Base-by-base conservation (phyloP, 2,113 vertebrate genomes). In the Centrocercus urophasianus region DNA sequence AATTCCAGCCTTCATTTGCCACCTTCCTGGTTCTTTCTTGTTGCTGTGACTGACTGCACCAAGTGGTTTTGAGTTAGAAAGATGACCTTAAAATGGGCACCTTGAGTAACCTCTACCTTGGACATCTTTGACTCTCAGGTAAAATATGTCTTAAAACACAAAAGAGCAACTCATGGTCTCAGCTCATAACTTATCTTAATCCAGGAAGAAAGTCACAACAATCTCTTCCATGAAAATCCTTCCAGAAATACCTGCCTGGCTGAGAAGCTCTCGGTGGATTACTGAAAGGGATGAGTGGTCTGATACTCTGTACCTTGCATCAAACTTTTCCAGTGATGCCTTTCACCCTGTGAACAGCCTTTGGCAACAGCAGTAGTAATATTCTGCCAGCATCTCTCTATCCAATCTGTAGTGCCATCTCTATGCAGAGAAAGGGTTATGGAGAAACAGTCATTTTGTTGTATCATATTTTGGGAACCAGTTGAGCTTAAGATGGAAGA, bases 11-110 rank as follows among this genome's bases (percentile, higher is more conserved):
- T 92, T 96, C 57, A 16, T 91, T 89, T 86, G 48, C 70, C 64
- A 79, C 50, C 19, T 45, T 88, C 67, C 88, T 88, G 81, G 59
- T 89, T 95, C 85, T 76, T 50, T 60, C 52, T 92, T 89, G 38
- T 94, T 97, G 84, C 90, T 93, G 42, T 88, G 94, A 94, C 38
- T 78, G 95, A 94, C 36, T 80, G 95, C 95, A 94, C 27, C 97
- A 97, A 97, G 90, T 98, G 97, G 93, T 61, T 81, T 96, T 86
- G 50, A 73, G 93, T 97, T 96, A 95, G 90, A 97, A 97, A 93
- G 78, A 89, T 96, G 94, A 97, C 93, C 90, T 96, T 96, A 96
- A 95, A 69, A 66, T 52, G 75, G 75, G 83, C 78, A 97, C 97
- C 95, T 96, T 7, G 10, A 56, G 63, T 96, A 96, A 97, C 86